Base-by-base conservation (phyloP, 1,140 invertebrate species). In the Chrysopa pallens region DNA sequence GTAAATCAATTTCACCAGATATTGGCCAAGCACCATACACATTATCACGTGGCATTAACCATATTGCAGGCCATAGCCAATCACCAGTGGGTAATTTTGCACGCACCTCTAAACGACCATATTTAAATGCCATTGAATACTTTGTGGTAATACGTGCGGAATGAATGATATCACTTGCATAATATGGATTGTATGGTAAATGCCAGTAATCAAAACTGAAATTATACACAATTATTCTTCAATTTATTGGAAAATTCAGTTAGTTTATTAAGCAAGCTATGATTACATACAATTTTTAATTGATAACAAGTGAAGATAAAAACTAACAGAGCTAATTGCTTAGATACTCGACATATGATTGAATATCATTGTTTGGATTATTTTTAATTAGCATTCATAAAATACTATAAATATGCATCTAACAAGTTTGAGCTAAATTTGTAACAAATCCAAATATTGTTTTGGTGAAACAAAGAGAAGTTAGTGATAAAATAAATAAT, bases 21-120 rank as follows among this genome's bases (percentile, higher is more conserved):
- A 62, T 43, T 23, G 69, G 68, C 70, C 70, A 72, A 1, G 58
- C 57, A 11, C 73, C 70, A 50, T 75, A 76, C 0, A 46, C 42
- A 46, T 72, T 73, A 47, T 62, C 53, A 1, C 61, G 57, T 0
- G 75, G 75, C 60, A 76, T 58, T 44, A 76, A 44, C 73, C 73
- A 76, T 45, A 76, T 65, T 14, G 70, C 73, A 55, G 79, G 78
- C 72, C 77, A 78, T 4, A 82, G 50, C 80, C 80, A 84, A 56
- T 84, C 79, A 40, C 79, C 79, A 14, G 62, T 55, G 0, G 80
- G 79, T 60, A 82, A 61, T 56, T 78, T 80, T 1, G 78, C 78
- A 42, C 67, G 62, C 9, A 80, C 66, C 52, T 80, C 75, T 4
- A 82, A 60, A 41, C 62, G 62, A 1, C 79, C 79, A 52, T 79